phyloP scores from a whole-genome alignment of 2,888 invertebrate genomes.

The Campopleginae sp. region DNA sequence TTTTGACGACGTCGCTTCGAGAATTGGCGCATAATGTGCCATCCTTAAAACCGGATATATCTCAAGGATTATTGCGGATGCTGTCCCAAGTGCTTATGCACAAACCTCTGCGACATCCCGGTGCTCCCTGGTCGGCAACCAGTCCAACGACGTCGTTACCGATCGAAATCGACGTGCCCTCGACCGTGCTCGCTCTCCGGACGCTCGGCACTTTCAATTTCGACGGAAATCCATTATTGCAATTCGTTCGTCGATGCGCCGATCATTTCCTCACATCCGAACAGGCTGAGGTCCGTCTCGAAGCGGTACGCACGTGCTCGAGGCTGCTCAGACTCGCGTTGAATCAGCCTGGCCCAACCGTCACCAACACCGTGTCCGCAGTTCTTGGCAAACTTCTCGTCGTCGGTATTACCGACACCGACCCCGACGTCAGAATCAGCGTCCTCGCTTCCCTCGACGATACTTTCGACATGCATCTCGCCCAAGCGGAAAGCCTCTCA shows the following conservation, averaged over 20 bases:
- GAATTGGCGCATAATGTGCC: conserved; percentile 96
- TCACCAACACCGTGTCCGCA: conserved; percentile 95
- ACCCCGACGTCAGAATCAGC: conserved; percentile 96
- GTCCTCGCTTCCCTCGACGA: conserved; percentile 96
- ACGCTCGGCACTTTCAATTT: conserved; percentile 97
- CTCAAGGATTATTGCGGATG: conserved; percentile 96
- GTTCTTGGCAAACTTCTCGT: conserved; percentile 95
- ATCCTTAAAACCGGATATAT: conserved; percentile 94
- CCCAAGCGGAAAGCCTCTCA: conserved; percentile 97
- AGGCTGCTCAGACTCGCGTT: conserved; percentile 94
- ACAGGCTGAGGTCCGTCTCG: conserved; percentile 95
- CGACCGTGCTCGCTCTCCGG: conserved; percentile 95
- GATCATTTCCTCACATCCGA: conserved; percentile 96
- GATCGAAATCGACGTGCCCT: conserved; percentile 89
- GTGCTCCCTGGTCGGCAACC: conserved; percentile 86
- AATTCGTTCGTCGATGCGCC: conserved; percentile 96
- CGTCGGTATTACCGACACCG: conserved; percentile 97
- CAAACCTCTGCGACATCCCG: conserved; percentile 92
- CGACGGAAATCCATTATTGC: conserved; percentile 95
- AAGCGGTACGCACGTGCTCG: conserved; percentile 97
- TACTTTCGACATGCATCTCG: conserved; percentile 96
- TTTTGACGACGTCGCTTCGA: conserved; percentile 95
- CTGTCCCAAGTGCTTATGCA: conserved; percentile 95
- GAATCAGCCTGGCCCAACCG: conserved; percentile 91
- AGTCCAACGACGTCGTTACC: conserved; percentile 85